These are phyloP conservation scores for Drosophila anomalipes DNA, from an alignment of 2,888 invertebrate genomes.

Conservation along the genomic window DNA sequence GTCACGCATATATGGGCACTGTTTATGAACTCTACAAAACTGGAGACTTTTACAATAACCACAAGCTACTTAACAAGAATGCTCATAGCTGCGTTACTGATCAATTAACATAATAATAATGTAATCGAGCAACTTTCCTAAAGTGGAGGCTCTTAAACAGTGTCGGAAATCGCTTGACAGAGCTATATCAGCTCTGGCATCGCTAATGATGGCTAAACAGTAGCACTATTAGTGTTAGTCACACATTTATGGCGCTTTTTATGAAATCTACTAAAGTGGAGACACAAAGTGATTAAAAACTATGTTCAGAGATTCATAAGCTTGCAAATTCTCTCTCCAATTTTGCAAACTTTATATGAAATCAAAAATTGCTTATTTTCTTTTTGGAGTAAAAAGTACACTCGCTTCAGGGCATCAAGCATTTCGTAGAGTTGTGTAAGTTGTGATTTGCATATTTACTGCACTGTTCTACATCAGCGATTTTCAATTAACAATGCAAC, in stretches of 20 bases:
- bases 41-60: constrained; percentile 44
- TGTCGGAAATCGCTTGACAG: not conserved
- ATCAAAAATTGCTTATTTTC: not conserved
- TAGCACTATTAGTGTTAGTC: not conserved
- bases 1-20: constrained; percentile 37
- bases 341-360: not conserved
- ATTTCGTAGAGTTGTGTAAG: not conserved
- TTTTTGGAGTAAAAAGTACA: not conserved
- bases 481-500: constrained; percentile 16
- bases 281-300: not conserved
- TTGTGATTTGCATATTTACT: not conserved
- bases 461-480: not conserved
- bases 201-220: not conserved
- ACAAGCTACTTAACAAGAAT: constrained; percentile 4
- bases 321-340: no score
- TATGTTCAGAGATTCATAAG: no score
- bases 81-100: not conserved
- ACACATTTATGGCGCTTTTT: not conserved
- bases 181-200: not conserved
- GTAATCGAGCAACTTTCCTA: not conserved
- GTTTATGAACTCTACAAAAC: constrained; percentile 58
- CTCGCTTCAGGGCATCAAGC: not conserved
- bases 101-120: constrained; percentile 27
- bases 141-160: constrained; percentile 17
- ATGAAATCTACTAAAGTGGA: not conserved